Evolutionary conservation across 2,113 vertebrate genomes (phyloP).

Genomic region (Castor canadensis): DNA sequence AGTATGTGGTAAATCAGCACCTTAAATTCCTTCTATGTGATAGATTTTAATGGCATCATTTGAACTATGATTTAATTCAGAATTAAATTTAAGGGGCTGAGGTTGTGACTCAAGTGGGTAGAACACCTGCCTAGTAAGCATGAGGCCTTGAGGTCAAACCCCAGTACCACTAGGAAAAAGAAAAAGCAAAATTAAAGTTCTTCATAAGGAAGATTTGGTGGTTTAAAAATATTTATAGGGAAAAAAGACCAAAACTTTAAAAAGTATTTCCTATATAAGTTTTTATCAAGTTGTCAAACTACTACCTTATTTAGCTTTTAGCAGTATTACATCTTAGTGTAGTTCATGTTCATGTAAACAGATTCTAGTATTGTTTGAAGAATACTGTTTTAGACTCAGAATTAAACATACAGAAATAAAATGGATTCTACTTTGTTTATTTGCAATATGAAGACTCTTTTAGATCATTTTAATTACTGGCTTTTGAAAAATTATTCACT

Average conservation of each 20-base stretch:
- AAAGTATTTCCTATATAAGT: neutral
- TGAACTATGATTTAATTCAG: conserved; percentile 2
- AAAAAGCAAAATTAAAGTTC: no score
- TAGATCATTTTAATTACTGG: conserved; percentile 36
- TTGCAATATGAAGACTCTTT: neutral
- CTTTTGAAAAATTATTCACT: conserved; percentile 36
- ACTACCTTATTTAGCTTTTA: conserved; percentile 12
- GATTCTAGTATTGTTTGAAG: neutral
- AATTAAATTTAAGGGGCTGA: conserved; percentile 51
- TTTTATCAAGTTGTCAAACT: conserved; percentile 1
- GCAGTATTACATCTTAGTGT: neutral
- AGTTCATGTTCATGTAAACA: neutral
- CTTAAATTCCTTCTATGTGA: neutral
- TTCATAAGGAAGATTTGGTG: neutral
- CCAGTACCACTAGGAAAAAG: no score
- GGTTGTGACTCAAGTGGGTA: no score
- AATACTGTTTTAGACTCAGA: conserved; percentile 12
- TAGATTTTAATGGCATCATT: conserved; percentile 31
- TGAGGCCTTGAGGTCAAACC: no score
- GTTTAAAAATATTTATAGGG: neutral
- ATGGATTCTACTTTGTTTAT: neutral
- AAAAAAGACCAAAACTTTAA: conserved; percentile 26
- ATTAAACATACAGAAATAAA: neutral
- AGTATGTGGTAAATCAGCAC: neutral
- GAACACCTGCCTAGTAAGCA: no score